Evolutionary conservation across 1,140 invertebrate genomes (phyloP).

Genomic region (Monomorium pharaonis): DNA sequence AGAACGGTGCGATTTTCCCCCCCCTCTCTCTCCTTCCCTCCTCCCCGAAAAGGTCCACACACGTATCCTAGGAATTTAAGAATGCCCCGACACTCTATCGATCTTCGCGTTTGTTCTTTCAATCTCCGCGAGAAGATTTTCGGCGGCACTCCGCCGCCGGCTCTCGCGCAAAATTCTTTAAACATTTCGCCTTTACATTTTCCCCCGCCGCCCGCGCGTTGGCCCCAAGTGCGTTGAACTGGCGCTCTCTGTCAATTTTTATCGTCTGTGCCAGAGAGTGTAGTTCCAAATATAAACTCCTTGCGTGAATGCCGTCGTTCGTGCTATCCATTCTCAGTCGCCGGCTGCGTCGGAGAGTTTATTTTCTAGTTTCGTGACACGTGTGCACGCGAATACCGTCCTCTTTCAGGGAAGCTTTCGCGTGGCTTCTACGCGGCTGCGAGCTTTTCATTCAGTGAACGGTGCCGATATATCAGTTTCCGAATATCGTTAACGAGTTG

Average conservation of each 20-base stretch:
- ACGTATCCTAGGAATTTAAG: constrained; percentile 35
- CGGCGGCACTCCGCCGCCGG: not conserved
- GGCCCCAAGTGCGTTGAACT: constrained; percentile 73
- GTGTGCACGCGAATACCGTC: constrained; percentile 68
- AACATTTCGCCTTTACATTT: constrained; percentile 7
- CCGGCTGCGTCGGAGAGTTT: constrained; percentile 65
- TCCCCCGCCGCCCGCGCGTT: constrained; percentile 5
- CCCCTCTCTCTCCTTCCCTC: no score
- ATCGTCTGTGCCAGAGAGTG: constrained; percentile 66
- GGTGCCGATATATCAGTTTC: constrained; percentile 36
- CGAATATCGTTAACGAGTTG: constrained; percentile 32
- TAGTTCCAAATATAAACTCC: constrained; percentile 83
- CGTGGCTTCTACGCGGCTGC: not conserved
- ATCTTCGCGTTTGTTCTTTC: constrained; percentile 2
- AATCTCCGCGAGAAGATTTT: not conserved
- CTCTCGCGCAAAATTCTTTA: not conserved
- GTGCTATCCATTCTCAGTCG: constrained; percentile 74
- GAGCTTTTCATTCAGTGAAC: constrained; percentile 31
- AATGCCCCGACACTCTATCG: not conserved
- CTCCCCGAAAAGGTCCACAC: not conserved
- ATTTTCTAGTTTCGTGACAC: constrained; percentile 80
- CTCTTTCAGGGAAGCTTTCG: constrained; percentile 46
- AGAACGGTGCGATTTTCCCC: constrained; percentile 17
- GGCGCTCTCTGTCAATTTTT: constrained; percentile 74
- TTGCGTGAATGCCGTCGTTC: constrained; percentile 71